Evolutionary conservation across 1,140 invertebrate species (phyloP).

Genomic region (Achatina immaculata): DNA sequence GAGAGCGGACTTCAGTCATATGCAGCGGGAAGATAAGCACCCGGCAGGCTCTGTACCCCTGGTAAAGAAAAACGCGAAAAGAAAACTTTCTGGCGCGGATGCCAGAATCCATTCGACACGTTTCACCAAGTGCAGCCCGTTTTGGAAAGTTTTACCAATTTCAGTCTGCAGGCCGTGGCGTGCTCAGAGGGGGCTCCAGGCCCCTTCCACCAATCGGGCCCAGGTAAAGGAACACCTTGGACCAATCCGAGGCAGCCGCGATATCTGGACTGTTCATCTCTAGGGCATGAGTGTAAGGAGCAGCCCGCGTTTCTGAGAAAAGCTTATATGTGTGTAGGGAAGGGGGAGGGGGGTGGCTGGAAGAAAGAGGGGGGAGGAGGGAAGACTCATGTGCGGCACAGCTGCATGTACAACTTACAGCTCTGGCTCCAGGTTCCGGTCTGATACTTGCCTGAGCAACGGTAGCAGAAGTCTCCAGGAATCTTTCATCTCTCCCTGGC

Average conservation of each 20-base stretch:
- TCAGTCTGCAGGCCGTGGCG: slow-evolving; percentile 51
- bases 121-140: not conserved
- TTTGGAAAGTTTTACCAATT: slow-evolving; percentile 64
- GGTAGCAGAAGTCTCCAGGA: too few species aligned
- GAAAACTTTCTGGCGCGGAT: not conserved
- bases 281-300: not conserved
- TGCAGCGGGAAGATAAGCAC: too few species aligned
- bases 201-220: slow-evolving; percentile 47
- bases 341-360: too few species aligned
- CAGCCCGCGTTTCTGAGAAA: too few species aligned
- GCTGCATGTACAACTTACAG: too few species aligned
- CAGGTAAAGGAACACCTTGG: slow-evolving; percentile 34
- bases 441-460: too few species aligned
- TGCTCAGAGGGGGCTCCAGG: slow-evolving; percentile 30
- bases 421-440: too few species aligned
- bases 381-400: not conserved
- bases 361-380: not conserved
- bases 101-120: too few species aligned
- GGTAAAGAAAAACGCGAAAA: not conserved
- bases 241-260: not conserved
- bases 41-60: not conserved
- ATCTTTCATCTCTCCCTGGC: too few species aligned
- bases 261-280: slow-evolving; percentile 28
- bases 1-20: too few species aligned
- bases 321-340: not conserved